Base-by-base conservation (phyloP, 1,140 invertebrate species). In the Aplysia californica region DNA sequence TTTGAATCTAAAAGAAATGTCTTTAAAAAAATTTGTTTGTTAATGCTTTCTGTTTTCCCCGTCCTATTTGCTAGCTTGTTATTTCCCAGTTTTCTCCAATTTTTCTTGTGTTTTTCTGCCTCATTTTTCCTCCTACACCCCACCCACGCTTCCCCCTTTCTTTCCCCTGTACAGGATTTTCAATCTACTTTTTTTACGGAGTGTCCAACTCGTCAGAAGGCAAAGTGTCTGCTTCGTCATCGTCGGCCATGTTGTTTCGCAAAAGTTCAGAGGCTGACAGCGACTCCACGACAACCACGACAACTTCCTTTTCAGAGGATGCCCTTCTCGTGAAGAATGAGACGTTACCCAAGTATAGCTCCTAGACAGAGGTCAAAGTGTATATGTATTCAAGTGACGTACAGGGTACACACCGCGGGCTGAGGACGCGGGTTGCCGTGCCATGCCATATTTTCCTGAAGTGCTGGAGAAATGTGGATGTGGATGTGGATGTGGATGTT, bases 141-240 rank as follows among this genome's bases (percentile, higher is more conserved):
- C n/a, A n/a, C n/a, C n/a, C n/a, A n/a, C n/a, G n/a, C n/a, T n/a
- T n/a, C n/a, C n/a, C n/a, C n/a, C n/a, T n/a, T n/a, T n/a, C n/a
- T n/a, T n/a, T n/a, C n/a, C n/a, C n/a, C n/a, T n/a, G n/a, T 76
- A 36, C 77, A 86, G 95, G 96, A 41, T 92, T 97, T 80, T 88
- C 94, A 20, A 94, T 97, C 91, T 97, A 97, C 90, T 96, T 97
- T 90, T 94, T 95, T 82, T 97, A 97, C 85, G 96, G 96, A 15
- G 96, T 97, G 67, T 94, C 95, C 87, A 93, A 97, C 41, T 15
- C 39, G 20, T 5, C 33, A 31, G 23, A 44, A 31, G 21, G 26
- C 23, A 41, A 33, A 44, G 15, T 23, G 2, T 33, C 31, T 39
- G 33, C 74, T 31, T 21, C 33, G 15, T 15, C 59, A 69, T 33